phyloP scores from a whole-genome alignment of 1,140 invertebrate genomes.

The Heliconius hermathena region DNA sequence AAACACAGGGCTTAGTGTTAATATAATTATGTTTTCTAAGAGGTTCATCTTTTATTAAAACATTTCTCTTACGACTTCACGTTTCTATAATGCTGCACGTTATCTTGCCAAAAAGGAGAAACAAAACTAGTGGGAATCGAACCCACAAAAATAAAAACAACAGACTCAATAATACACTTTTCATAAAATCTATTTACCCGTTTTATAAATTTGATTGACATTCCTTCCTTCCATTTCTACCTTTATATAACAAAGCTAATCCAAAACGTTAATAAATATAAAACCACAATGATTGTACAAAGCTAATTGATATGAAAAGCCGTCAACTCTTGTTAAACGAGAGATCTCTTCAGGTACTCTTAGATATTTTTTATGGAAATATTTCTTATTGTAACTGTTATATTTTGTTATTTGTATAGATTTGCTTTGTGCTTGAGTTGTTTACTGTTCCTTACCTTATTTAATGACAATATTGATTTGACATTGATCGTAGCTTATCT shows the following conservation, averaged over 20 bases:
- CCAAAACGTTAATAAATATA: not conserved
- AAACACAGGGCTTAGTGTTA: too few relatives aligned
- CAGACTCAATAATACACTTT: too few relatives aligned
- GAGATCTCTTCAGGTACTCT: not conserved
- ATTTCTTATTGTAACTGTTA: not conserved
- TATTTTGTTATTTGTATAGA: not conserved
- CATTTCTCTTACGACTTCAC: too few relatives aligned
- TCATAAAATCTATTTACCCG: too few relatives aligned
- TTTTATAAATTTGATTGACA: too few relatives aligned
- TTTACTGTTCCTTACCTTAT: not conserved
- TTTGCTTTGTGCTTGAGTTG: not conserved
- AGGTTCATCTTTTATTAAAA: too few relatives aligned
- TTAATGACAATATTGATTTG: not conserved
- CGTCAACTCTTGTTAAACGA: not conserved
- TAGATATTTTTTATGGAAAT: not conserved
- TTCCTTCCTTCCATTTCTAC: too few relatives aligned
- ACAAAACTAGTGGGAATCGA: not conserved
- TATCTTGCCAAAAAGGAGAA: too few relatives aligned
- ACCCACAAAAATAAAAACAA: not conserved
- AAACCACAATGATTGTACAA: not conserved
- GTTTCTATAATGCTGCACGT: too few relatives aligned
- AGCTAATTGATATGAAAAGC: not conserved
- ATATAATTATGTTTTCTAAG: too few relatives aligned
- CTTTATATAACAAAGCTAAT: not conserved
- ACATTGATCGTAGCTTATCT: not conserved